Evolutionary conservation across 2,888 invertebrate genomes (phyloP).

Genomic region (Cataglyphis cursor): DNA sequence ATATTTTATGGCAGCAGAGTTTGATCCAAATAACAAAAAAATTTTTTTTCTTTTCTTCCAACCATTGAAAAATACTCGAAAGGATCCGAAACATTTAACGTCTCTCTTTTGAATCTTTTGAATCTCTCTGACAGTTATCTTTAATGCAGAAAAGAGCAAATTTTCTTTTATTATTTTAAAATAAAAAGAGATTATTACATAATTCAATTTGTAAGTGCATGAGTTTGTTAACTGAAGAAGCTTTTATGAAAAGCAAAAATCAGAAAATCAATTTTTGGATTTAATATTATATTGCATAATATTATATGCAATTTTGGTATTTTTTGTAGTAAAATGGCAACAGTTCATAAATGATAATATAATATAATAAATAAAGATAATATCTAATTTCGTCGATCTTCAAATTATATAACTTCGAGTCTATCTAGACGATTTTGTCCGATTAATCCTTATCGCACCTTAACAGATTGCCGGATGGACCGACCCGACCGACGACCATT

Average conservation of each 20-base stretch:
- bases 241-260: neutral
- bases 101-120: neutral
- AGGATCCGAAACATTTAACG: neutral
- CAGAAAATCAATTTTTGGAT: neutral
- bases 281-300: constrained; percentile 2
- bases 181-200: neutral
- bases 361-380: neutral
- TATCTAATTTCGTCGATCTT: constrained; percentile 61
- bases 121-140: constrained; percentile 2
- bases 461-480: constrained; percentile 60
- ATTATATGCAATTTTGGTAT: neutral
- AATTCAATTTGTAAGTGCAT: neutral
- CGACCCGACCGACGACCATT: constrained; percentile 57
- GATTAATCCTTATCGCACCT: constrained; percentile 67
- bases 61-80: neutral
- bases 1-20: neutral
- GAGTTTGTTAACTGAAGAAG: neutral
- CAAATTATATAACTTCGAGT: neutral
- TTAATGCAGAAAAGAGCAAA: neutral
- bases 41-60: neutral
- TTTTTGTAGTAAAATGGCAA: too few species aligned
- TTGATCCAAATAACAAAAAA: neutral
- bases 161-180: neutral
- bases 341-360: neutral
- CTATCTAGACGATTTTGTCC: constrained; percentile 54